Base-by-base conservation (phyloP, 2,113 vertebrate species). In the Nanorana parkeri region DNA sequence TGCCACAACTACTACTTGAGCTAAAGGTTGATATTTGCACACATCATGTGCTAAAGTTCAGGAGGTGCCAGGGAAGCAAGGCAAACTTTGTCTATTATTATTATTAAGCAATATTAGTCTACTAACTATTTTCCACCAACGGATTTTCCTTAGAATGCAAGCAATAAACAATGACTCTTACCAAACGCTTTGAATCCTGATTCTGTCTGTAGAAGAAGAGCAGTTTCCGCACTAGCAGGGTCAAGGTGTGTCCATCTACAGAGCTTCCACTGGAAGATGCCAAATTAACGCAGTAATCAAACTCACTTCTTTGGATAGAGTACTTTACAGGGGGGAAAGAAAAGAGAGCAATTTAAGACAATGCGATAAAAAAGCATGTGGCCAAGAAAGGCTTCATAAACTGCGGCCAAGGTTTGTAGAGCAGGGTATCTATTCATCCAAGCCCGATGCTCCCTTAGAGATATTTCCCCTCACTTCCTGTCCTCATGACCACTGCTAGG, bases 121-220 rank as follows among this genome's bases (percentile, higher is more conserved):
- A 47, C 6, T 13, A 13, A 15, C 41, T 3, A 47, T 47, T 47
- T 47, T 15, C 10, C 41, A 47, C 41, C 2, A 47, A 47, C 41
- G 0, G 10, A 6, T 36, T 36, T 36, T 41, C 1, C 20, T 41
- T 11, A 5, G 47, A 54, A 19, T 19, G 16, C 51, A 3, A 21
- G 21, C 2, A 17, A 17, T 23, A 21, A 23, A 4, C 6, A 52
- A 20, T 15, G 23, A 28, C 55, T 85, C 95, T 96, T 86, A 99
- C 98, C 96, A 99, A 91, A 91, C 97, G 94, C 32, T 95, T 94
- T 3, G 95, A 93, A 88, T 99, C 98, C 86, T 96, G 95, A 74
- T 88, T 95, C 83, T 96, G 95, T 87, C 93, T 94, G 88, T 99
- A 99, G 89, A 99, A 99, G 91, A 99, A 99, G 84, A 99, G 94